Percentiles rank a stretch among this genome's conserved stretches.
These are phyloP conservation scores for Thunnus maccoyii DNA, from an alignment of 2,113 vertebrate genomes.

Conservation along the genomic window DNA sequence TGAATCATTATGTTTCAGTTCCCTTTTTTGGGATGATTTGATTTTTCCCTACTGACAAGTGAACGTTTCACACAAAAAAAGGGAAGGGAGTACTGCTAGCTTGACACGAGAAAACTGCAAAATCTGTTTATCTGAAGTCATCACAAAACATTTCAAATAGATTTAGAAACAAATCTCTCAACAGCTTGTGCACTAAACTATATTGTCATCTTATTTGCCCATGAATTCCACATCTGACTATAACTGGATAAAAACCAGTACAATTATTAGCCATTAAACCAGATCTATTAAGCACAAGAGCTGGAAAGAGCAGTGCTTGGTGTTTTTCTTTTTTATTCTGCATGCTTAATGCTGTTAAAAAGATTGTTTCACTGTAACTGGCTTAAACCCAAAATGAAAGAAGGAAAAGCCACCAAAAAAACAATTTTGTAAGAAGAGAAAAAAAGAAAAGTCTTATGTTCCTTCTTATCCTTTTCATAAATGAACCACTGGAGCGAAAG, in stretches of 20 bases:
- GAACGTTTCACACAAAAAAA: neutral
- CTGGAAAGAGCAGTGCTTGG: neutral
- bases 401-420: neutral
- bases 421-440: neutral
- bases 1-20: constrained; percentile 22
- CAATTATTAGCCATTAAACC: constrained; percentile 1
- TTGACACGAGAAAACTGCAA: neutral
- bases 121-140: neutral
- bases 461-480: constrained; percentile 54
- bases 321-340: neutral
- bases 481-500: constrained; percentile 50
- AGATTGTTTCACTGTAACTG: constrained; percentile 37
- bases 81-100: neutral
- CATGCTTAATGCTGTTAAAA: constrained; percentile 24
- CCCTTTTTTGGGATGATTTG: neutral
- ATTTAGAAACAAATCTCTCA: neutral
- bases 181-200: neutral
- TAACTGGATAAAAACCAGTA: neutral
- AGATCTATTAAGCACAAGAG: neutral
- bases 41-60: neutral
- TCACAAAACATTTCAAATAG: neutral
- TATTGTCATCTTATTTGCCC: neutral
- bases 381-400: constrained; percentile 6
- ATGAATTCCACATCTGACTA: neutral
- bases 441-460: constrained; percentile 19